Base-by-base conservation (phyloP, 2,888 invertebrate genomes). In the Eilema sororculum region DNA sequence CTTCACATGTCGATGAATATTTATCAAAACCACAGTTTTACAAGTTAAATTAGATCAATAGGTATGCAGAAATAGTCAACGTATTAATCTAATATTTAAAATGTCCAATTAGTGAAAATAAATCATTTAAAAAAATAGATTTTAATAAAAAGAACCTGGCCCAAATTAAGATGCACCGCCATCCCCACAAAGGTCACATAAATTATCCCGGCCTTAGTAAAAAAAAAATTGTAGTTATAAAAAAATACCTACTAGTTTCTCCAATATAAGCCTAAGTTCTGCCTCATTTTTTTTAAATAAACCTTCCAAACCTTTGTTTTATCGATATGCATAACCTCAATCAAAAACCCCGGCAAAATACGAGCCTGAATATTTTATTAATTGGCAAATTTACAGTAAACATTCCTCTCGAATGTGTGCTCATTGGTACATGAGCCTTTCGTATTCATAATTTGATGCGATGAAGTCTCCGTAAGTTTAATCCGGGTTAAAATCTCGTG, bases 401-500 rank as follows among this genome's bases (percentile, higher is more conserved):
- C 68, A 71, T 68, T 71, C 72, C 68, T 59, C 59, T 61, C 25
- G 60, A 73, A 71, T 61, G 62, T 62, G 25, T 37, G 57, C 33
- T 65, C 66, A 66, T 65, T 62, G n/a, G 9, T 30, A 76, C 58
- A 67, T 57, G 65, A 41, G 13, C 9, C 52, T 56, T 61, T 56
- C 56, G 62, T 41, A 56, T 66, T 69, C 30, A 57, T 61, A 57
- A 61, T 66, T 67, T 64, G n/a, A 68, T 68, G 65, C 20, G 28
- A 62, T 37, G 57, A 73, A 74, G 72, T 79, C 71, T n/a, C 5
- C 8, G 6, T 72, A 72, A 65, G 72, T 69, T 74, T 76, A 74
- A 77, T 69, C 41, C 62, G 57, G 72, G 61, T 71, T 65, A 58
- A 71, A 78, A 77, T 72, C 78, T 78, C 74, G 67, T 80, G 77